phyloP scores from a whole-genome alignment of 2,888 invertebrate genomes.

The Cylindroiulus punctatus region DNA sequence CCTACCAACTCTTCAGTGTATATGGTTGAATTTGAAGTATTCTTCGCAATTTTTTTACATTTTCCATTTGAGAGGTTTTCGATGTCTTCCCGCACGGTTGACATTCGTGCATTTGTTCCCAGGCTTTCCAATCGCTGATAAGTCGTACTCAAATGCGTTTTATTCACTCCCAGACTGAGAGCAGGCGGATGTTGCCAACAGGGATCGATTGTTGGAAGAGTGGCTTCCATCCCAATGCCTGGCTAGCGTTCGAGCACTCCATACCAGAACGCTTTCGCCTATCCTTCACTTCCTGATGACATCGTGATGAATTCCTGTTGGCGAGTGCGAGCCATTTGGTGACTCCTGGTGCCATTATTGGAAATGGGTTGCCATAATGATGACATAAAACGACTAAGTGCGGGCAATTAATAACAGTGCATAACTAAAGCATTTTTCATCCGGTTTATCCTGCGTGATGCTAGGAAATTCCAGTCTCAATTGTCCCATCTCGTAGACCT shows the following conservation, averaged over 20 bases:
- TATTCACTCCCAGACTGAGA: constrained; percentile 34
- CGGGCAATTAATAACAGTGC: too few species aligned
- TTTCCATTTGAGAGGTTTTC: background rate
- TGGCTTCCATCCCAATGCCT: background rate
- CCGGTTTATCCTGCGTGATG: too few species aligned
- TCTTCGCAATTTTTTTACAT: background rate
- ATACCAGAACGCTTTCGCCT: background rate
- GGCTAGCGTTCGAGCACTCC: background rate
- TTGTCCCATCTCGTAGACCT: too few species aligned
- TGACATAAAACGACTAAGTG: too few species aligned
- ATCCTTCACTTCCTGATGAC: background rate
- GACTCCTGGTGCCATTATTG: too few species aligned
- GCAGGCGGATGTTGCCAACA: background rate
- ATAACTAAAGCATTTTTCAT: too few species aligned
- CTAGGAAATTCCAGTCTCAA: too few species aligned
- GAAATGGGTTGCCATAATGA: too few species aligned
- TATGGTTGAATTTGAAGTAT: too few species aligned
- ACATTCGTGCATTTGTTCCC: background rate
- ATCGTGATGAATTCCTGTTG: too few species aligned
- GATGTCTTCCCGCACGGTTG: background rate
- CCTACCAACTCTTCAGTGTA: too few species aligned
- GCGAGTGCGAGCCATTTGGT: too few species aligned
- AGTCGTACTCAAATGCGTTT: constrained; percentile 33
- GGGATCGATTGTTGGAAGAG: constrained; percentile 33
- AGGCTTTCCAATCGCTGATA: background rate